phyloP scores from a whole-genome alignment of 1,140 invertebrate genomes.

The Pinna nobilis region DNA sequence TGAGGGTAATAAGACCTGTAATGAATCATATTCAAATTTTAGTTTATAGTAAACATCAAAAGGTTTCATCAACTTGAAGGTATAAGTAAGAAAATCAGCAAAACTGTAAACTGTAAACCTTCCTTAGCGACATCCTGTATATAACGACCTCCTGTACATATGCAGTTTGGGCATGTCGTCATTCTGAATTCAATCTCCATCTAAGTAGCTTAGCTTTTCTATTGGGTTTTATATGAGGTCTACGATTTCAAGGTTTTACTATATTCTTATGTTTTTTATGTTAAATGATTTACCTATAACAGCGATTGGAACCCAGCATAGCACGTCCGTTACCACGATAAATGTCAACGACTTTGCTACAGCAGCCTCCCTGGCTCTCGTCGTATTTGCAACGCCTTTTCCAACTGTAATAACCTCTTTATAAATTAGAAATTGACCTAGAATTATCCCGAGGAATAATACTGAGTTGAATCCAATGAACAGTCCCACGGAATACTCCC shows the following conservation, averaged over 20 bases:
- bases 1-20: constrained; percentile 34
- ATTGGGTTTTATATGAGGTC: no score
- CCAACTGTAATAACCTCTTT: constrained; percentile 1
- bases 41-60: no score
- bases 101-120: no score
- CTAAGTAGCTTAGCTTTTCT: no score
- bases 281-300: constrained; percentile 9
- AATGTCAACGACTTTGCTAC: not conserved
- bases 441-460: not conserved
- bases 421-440: constrained; percentile 1
- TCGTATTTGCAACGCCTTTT: not conserved
- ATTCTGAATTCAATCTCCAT: no score
- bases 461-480: constrained; percentile 4
- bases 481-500: constrained; percentile 4
- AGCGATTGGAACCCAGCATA: constrained; percentile 4
- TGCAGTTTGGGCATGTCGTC: no score
- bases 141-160: no score
- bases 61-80: no score
- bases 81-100: no score
- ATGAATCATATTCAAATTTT: not conserved
- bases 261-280: no score
- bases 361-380: not conserved
- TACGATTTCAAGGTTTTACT: no score
- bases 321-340: not conserved
- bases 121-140: no score